Evolutionary conservation across 2,113 vertebrate genomes (phyloP).

Genomic region (Paratilapia polleni): DNA sequence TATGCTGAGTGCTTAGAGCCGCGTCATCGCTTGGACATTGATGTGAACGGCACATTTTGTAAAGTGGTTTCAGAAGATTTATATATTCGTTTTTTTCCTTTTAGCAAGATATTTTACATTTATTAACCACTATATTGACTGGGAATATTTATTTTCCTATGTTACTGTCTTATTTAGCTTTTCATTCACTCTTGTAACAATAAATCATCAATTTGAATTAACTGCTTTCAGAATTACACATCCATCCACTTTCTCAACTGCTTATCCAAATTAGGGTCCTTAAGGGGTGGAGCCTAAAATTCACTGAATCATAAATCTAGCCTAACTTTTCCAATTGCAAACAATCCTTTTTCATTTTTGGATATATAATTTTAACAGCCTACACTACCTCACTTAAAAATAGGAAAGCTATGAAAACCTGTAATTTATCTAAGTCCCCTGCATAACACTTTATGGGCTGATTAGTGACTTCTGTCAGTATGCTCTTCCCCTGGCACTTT

Average conservation of each 20-base stretch:
- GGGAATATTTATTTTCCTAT: not conserved
- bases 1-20: fast-evolving
- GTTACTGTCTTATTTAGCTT: not conserved
- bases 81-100: not conserved
- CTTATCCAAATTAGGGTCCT: not conserved
- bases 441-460: not conserved
- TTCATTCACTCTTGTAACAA: not conserved
- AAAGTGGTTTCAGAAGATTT: not conserved
- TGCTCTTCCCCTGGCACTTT: too few relatives aligned
- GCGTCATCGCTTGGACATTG: too few relatives aligned
- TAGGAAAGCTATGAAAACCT: not conserved
- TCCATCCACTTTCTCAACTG: not conserved
- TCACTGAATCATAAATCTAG: not conserved
- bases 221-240: fast-evolving
- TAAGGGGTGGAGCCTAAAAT: not conserved
- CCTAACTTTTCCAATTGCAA: not conserved
- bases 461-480: not conserved
- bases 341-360: not conserved
- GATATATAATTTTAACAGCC: fast-evolving
- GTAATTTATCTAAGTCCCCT: not conserved
- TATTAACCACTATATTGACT: not conserved
- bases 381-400: not conserved
- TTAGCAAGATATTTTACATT: not conserved
- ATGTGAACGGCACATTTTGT: fast-evolving
- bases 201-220: not conserved